Percentiles rank a stretch among this genome's conserved stretches.
Conservation (phyloP, 2,113 vertebrate genomes). For the Cyprinodon brontotheroides region DNA sequence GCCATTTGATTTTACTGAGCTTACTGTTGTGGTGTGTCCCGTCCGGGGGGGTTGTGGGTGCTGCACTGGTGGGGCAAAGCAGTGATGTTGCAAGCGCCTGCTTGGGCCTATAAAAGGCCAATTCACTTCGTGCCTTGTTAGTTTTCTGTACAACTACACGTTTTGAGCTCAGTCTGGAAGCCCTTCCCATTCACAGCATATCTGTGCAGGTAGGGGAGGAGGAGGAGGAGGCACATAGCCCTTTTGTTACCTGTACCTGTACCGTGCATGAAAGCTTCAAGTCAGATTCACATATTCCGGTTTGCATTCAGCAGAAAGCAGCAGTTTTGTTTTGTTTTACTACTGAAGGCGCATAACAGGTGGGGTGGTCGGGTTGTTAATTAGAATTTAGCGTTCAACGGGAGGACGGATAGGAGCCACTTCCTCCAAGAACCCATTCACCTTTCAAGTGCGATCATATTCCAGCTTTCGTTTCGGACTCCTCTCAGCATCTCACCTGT, state of each 20-base stretch:
- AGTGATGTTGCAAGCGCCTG: conserved; percentile 48
- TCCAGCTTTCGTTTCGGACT: conserved; percentile 60
- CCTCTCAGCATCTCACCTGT: conserved; percentile 64
- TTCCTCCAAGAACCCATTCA: conserved; percentile 69
- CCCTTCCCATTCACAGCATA: conserved; percentile 71
- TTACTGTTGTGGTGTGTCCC: conserved; percentile 70
- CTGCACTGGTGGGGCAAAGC: conserved; percentile 53
- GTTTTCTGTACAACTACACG: conserved; percentile 73
- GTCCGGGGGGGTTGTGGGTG: conserved; percentile 43
- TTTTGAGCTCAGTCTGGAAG: conserved; percentile 62
- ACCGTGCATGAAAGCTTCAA: conserved; percentile 54
- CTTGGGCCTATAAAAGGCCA: conserved; percentile 67
- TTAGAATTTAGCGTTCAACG: conserved; percentile 52
- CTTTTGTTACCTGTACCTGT: conserved; percentile 78
- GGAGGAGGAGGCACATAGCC: conserved; percentile 70
- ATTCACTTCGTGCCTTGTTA: conserved; percentile 42
- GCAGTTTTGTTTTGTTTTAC: conserved; percentile 2
- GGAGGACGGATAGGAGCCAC: conserved; percentile 58
- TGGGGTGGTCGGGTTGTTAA: conserved; percentile 35
- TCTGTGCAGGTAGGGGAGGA: conserved; percentile 55
- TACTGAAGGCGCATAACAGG: conserved; percentile 45
- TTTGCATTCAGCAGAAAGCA: conserved; percentile 3
- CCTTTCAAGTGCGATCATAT: conserved; percentile 51
- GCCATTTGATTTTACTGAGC: conserved; percentile 50
- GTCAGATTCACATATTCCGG: not conserved